Base-by-base conservation (phyloP, 2,113 vertebrate species). In the Cebus imitator region DNA sequence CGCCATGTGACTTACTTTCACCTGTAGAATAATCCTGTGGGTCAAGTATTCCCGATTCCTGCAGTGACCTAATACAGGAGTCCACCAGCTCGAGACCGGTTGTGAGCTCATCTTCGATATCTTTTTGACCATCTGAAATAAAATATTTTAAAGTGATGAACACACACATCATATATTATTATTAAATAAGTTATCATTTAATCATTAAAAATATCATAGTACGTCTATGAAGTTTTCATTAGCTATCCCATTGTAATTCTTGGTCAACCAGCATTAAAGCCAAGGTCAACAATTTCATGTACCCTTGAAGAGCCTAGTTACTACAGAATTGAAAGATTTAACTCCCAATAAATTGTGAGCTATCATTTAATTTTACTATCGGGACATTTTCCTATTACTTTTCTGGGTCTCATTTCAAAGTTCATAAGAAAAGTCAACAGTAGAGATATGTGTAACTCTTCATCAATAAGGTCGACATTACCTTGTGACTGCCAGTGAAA, bases 401-500 rank as follows among this genome's bases (percentile, higher is more conserved):
- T 40, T 16, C n/a, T 43, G 61, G 30, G 50, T 76, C 48, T 90
- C 68, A 68, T 48, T n/a, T 27, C 79, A 72, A 90, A 79, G 61
- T 66, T 96, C 52, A 57, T 14, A 43, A n/a, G 75, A 95, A 35
- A 82, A 5, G 0, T 61, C 85, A 21, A 91, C 96, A 87, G 37
- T 84, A 48, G 11, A n/a, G 79, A 32, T 66, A 0, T 58, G 84
- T 8, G 45, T 32, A 91, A 3, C 68, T 78, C 27, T 11, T 61
- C 40, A 86, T 1, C 37, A 95, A 91, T 73, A 57, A 68, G 23
- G 6, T 40, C 1, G 66, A 82, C 8, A 70, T 98, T 99, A 99
- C 99, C 99, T 99, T 99, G 99, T 90, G 99, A 98, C 95, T 99
- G 99, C 99, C 99, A 99, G 94, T 99, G 99, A 98, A 99, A 99